These are phyloP conservation scores for Steatornis caripensis DNA, from an alignment of 2,113 vertebrate species.

Conservation along the genomic window DNA sequence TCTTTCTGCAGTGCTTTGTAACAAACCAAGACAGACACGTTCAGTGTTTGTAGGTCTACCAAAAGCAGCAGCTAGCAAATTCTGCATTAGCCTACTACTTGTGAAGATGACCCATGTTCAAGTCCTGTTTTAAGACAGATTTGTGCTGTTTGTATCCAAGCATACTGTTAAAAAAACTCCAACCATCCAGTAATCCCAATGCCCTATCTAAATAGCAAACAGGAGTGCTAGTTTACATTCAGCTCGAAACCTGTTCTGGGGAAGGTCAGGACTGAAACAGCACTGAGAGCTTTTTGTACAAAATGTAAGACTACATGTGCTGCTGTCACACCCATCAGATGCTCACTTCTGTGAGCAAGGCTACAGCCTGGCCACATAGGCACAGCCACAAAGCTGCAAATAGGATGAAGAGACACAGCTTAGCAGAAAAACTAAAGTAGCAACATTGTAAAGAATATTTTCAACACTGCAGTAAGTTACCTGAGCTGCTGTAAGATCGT, in stretches of 20 bases:
- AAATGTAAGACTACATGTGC: background rate
- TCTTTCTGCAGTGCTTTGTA: background rate
- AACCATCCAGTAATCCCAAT: background rate
- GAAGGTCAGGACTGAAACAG: background rate
- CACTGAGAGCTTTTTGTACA: background rate
- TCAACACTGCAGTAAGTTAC: slow-evolving; percentile 45
- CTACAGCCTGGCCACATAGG: background rate
- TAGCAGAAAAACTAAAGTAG: background rate
- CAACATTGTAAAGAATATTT: background rate
- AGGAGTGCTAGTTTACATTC: background rate
- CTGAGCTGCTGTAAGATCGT: slow-evolving; percentile 89
- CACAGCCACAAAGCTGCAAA: background rate
- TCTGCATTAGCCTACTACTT: background rate
- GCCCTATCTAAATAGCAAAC: background rate
- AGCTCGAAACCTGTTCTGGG: background rate
- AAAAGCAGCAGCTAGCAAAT: background rate
- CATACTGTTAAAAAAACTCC: background rate
- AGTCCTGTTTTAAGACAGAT: background rate
- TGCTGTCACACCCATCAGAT: background rate
- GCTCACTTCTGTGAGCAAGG: background rate
- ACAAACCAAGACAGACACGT: background rate
- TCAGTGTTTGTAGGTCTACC: background rate
- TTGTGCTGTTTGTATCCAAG: background rate
- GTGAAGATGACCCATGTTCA: background rate
- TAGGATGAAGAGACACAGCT: background rate